phyloP scores from a whole-genome alignment of 2,113 vertebrate genomes.

The Heliornis fulica region DNA sequence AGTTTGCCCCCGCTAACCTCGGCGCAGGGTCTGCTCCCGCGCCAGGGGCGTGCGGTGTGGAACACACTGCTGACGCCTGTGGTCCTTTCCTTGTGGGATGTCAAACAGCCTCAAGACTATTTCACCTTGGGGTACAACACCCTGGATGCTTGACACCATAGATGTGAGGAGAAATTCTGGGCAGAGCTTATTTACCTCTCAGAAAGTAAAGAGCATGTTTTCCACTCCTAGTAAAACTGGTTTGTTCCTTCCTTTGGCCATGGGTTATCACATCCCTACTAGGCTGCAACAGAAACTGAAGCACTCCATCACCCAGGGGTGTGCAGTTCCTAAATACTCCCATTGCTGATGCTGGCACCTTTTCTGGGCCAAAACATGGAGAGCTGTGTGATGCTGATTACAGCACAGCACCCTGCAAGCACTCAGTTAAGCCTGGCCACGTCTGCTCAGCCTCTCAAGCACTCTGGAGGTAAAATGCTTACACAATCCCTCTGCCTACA shows the following conservation, averaged over 20 bases:
- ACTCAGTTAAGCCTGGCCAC: not conserved
- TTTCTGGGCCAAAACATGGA: not conserved
- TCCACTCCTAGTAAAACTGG: not conserved
- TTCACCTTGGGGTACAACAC: not conserved
- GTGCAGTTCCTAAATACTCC: not conserved
- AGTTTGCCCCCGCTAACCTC: not conserved
- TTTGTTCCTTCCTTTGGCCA: not conserved
- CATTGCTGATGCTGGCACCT: not conserved
- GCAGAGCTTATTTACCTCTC: not conserved
- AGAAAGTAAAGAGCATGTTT: not conserved
- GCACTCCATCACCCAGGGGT: not conserved
- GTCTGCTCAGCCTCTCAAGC: not conserved
- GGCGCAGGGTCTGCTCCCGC: fast-evolving
- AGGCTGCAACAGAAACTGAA: not conserved
- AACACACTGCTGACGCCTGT: not conserved
- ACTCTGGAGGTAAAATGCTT: constrained; percentile 38
- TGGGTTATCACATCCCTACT: not conserved
- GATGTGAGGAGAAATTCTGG: not conserved
- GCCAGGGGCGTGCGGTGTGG: not conserved
- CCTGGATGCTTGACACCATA: not conserved
- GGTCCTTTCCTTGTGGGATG: not conserved
- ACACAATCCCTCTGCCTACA: not conserved
- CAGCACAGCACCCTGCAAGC: not conserved
- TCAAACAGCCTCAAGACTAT: not conserved
- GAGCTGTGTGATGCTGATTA: not conserved